phyloP scores from a whole-genome alignment of 2,113 vertebrate species.

The Smithornis capensis region DNA sequence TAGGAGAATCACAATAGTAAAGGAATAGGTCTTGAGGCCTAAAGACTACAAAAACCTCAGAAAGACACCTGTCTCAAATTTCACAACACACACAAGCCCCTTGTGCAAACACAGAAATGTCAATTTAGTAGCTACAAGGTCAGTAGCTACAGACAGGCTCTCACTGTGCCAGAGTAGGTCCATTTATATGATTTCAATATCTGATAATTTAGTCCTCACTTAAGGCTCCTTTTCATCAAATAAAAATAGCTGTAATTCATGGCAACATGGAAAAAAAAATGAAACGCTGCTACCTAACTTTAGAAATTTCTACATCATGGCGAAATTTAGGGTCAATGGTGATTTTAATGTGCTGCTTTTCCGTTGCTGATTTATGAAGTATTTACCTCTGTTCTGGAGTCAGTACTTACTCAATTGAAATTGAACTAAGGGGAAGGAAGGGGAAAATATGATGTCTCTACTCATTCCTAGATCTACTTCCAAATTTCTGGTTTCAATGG shows the following conservation, averaged over 20 bases:
- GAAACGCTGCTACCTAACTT: background rate
- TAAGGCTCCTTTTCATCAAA: background rate
- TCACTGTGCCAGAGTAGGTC: background rate
- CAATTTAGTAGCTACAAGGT: background rate
- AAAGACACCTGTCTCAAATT: background rate
- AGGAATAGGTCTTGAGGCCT: background rate
- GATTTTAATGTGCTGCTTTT: background rate
- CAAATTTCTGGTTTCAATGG: background rate
- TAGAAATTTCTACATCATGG: background rate
- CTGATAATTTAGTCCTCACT: background rate
- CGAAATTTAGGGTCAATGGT: background rate
- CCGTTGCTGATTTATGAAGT: background rate
- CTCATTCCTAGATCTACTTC: background rate
- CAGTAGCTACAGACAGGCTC: background rate
- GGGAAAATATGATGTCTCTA: background rate
- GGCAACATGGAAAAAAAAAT: background rate
- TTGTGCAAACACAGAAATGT: background rate
- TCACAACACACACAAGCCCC: background rate
- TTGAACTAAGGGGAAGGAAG: background rate
- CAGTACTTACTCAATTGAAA: background rate
- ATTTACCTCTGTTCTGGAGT: background rate
- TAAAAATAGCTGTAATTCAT: background rate
- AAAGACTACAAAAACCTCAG: background rate
- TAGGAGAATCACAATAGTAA: background rate
- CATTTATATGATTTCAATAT: fast-evolving